A percentile compares a stretch with the other conserved stretches of the same genome.
Conservation (phyloP, 2,113 vertebrate species). For the Pomatorhinus ruficollis region DNA sequence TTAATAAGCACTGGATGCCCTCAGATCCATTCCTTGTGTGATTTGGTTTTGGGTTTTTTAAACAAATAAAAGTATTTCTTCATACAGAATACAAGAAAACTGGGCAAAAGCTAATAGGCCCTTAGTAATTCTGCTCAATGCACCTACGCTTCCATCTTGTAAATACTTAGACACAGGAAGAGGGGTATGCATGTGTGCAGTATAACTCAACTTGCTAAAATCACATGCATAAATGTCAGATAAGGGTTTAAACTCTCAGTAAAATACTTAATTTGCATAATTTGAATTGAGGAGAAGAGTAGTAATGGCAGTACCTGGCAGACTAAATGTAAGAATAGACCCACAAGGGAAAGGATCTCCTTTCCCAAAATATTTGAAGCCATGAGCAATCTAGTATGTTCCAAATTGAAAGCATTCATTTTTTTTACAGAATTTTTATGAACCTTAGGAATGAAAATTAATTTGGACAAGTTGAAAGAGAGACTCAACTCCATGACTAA, state of each 20-base stretch:
- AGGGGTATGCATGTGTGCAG: neutral
- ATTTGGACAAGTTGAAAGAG: constrained; percentile 66
- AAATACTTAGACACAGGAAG: neutral
- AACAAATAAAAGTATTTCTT: neutral
- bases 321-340: neutral
- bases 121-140: neutral
- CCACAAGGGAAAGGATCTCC: neutral
- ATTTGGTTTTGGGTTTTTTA: neutral
- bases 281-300: neutral
- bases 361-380: constrained; percentile 16
- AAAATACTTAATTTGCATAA: neutral
- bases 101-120: neutral
- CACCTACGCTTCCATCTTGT: neutral
- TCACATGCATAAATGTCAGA: neutral
- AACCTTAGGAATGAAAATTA: constrained; percentile 53
- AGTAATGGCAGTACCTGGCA: neutral
- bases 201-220: neutral
- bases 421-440: constrained; percentile 46
- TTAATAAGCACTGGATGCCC: neutral
- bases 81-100: neutral
- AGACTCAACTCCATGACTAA: constrained; percentile 63
- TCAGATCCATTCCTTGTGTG: neutral
- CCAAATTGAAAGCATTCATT: constrained; percentile 35
- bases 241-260: neutral
- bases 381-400: neutral